These are phyloP conservation scores for Vultur gryphus DNA, from an alignment of 2,797 vertebrate genomes.

Conservation along the genomic window DNA sequence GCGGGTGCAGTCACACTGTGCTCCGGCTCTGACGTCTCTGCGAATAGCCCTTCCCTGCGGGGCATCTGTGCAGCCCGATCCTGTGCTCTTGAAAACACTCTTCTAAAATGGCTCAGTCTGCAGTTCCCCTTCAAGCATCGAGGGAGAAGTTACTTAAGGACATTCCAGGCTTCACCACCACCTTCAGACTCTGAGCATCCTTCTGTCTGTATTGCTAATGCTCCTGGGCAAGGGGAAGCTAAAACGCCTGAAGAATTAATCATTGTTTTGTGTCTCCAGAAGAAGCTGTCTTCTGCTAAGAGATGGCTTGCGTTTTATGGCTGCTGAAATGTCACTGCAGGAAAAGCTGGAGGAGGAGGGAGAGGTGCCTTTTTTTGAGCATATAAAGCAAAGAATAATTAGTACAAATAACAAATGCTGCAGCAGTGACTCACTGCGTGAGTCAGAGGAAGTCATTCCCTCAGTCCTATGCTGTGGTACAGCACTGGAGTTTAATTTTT, in stretches of 20 bases:
- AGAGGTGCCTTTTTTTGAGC: constrained; percentile 58
- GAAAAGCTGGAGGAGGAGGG: constrained; percentile 43
- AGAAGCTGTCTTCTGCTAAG: background rate
- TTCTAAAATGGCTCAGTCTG: background rate
- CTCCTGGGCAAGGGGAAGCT: background rate
- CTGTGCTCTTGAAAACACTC: background rate
- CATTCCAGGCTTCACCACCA: background rate
- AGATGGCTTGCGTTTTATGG: background rate
- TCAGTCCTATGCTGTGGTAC: background rate
- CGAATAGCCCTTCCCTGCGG: fast-evolving
- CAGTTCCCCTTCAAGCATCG: background rate
- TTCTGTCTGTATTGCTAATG: background rate
- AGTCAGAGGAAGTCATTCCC: constrained; percentile 53
- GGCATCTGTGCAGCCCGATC: background rate
- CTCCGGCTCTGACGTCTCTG: fast-evolving
- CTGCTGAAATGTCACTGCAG: constrained; percentile 31
- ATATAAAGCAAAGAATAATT: constrained; percentile 40
- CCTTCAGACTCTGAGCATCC: background rate
- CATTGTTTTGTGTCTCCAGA: background rate
- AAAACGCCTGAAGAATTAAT: background rate
- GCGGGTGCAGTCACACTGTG: fast-evolving
- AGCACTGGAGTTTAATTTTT: background rate
- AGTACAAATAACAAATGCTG: constrained; percentile 37
- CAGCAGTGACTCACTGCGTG: constrained; percentile 36
- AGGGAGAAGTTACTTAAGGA: background rate